Conservation (phyloP, 2,888 invertebrate genomes). For the Tenthredo livida region DNA sequence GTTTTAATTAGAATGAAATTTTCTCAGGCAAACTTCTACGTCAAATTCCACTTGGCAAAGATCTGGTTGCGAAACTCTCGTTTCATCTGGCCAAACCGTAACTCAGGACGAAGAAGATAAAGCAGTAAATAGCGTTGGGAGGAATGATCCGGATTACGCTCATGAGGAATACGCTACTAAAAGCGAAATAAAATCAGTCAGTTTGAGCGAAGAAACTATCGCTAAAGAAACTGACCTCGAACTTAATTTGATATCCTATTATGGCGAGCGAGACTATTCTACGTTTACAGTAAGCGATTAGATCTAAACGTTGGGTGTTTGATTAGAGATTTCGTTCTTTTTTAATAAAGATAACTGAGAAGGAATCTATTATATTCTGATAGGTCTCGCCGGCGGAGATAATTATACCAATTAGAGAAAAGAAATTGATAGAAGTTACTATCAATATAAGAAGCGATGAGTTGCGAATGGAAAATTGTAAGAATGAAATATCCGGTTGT, state of each 20-base stretch:
- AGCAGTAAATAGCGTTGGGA: neutral
- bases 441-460: constrained; percentile 52
- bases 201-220: constrained; percentile 30
- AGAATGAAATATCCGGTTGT: constrained; percentile 56
- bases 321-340: neutral
- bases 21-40: neutral
- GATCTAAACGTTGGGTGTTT: neutral
- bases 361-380: constrained; percentile 42
- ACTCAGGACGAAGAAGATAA: neutral
- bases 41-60: neutral
- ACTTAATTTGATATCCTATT: constrained; percentile 65
- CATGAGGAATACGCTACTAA: constrained; percentile 11
- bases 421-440: constrained; percentile 57
- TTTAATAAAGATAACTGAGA: neutral
- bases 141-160: neutral
- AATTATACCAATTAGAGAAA: constrained; percentile 62
- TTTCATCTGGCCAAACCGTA: neutral
- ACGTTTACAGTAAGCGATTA: constrained; percentile 59
- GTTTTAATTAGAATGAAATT: neutral
- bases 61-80: constrained; percentile 40
- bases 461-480: constrained; percentile 18
- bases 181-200: neutral
- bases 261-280: constrained; percentile 60
- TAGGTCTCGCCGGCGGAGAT: constrained; percentile 65
- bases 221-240: constrained; percentile 58